phyloP scores from a whole-genome alignment of 2,888 invertebrate genomes.

The Phrixothrix hirtus region DNA sequence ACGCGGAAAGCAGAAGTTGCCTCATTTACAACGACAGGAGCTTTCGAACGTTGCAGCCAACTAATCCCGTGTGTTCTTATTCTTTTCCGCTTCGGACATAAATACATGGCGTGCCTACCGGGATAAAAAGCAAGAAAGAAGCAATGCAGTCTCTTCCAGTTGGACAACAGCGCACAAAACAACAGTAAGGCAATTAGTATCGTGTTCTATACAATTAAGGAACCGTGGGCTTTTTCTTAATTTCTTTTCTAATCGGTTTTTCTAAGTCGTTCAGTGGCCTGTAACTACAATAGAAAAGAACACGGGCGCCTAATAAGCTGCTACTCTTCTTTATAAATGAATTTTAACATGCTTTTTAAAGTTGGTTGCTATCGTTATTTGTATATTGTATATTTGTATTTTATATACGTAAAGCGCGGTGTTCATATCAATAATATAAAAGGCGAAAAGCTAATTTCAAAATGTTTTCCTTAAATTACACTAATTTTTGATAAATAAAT shows the following conservation, averaged over 20 bases:
- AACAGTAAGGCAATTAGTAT: constrained; percentile 56
- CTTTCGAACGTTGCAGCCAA: constrained; percentile 50
- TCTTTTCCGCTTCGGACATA: constrained; percentile 53
- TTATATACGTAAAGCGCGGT: too few species aligned
- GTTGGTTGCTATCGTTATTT: not conserved
- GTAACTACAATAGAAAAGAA: constrained; percentile 30
- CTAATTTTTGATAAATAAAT: too few species aligned
- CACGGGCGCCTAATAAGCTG: constrained; percentile 26
- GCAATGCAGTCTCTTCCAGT: constrained; percentile 48
- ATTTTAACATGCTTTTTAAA: not conserved
- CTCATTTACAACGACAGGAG: constrained; percentile 55
- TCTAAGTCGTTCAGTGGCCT: constrained; percentile 34
- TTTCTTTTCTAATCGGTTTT: constrained; percentile 30
- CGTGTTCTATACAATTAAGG: constrained; percentile 56
- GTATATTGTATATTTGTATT: not conserved
- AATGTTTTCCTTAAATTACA: not conserved
- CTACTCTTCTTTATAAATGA: constrained; percentile 12
- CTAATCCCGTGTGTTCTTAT: constrained; percentile 54
- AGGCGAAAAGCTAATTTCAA: not conserved
- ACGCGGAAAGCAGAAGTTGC: constrained; percentile 54
- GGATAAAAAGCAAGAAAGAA: constrained; percentile 39
- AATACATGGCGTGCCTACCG: constrained; percentile 49
- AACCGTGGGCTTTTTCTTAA: constrained; percentile 45
- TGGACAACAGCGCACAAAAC: constrained; percentile 52
- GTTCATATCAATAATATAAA: not conserved